phyloP scores from a whole-genome alignment of 1,140 invertebrate species.

The Nasonia giraulti region DNA sequence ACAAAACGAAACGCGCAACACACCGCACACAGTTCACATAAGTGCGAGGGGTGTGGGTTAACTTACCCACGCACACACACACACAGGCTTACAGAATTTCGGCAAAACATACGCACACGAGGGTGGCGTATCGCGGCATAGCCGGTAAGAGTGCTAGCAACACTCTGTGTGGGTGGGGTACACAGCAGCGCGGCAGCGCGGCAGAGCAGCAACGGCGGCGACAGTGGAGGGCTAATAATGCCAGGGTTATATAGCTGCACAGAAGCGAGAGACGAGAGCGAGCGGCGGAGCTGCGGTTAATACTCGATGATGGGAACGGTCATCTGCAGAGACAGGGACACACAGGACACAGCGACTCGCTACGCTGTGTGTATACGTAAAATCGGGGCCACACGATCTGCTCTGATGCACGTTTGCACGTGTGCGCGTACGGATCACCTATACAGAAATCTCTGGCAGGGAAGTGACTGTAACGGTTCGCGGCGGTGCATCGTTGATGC shows the following conservation, averaged over 20 bases:
- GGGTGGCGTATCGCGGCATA: not conserved
- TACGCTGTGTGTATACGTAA: constrained; percentile 56
- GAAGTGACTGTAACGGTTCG: constrained; percentile 2
- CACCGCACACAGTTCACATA: no score
- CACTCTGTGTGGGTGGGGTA: not conserved
- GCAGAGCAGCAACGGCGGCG: not conserved
- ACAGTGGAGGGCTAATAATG: constrained; percentile 40
- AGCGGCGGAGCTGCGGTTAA: constrained; percentile 68
- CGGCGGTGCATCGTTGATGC: constrained; percentile 1
- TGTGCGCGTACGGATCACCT: constrained; percentile 49
- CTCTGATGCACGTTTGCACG: constrained; percentile 58
- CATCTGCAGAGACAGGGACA: constrained; percentile 74
- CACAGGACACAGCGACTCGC: not conserved
- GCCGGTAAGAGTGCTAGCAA: constrained; percentile 4
- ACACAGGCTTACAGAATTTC: not conserved
- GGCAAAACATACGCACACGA: not conserved
- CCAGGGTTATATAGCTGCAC: not conserved
- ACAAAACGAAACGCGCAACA: not conserved
- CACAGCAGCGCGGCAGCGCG: not conserved
- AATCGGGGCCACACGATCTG: constrained; percentile 67
- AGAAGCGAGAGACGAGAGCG: not conserved
- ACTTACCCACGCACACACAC: not conserved
- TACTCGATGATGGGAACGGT: constrained; percentile 76
- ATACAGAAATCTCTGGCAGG: not conserved
- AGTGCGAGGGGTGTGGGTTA: no score